Evolutionary conservation across 2,888 invertebrate species (phyloP), one percentile per base, ranked within the genome.

Genomic region (Dicranocentrus wangi): DNA sequence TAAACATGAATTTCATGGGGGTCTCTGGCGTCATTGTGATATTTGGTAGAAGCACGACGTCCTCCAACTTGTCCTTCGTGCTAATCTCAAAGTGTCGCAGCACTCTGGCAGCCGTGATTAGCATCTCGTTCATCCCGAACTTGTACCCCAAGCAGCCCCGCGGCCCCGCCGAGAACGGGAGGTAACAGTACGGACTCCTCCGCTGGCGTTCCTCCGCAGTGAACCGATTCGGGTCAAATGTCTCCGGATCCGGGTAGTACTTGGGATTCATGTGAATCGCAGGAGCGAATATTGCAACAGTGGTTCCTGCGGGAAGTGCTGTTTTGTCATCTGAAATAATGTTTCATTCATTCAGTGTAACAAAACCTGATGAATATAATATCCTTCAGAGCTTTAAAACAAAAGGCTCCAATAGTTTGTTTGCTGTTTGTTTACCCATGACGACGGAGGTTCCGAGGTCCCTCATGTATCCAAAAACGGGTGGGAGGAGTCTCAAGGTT

Each of bases 171-270:
- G 43, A 43, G n/a, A 43, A 43, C 15, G 43, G 43, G 2, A 43
- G 13, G 43, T n/a, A 43, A n/a, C 2, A 1, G 43, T 43, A 3
- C n/a, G 43, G 43, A 43, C n/a, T 13, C n/a, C 43, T 43, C 19
- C 27, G 17, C 43, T 39, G 39, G 5, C 7, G 43, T 17, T 68
- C 43, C 32, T 76, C 76, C 21, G 68, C 58, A 27, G 68, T 58
- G 15, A 13, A 43, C 10, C 43, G 13, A 2, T 43, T n/a, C 2
- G 43, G 43, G 2, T n/a, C 2, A n/a, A 43, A 43, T 43, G 13
- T 1, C 2, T 43, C 10, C 13, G 43, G 43, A 2, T 43, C 10
- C n/a, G 43, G 43, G 8, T 3, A 43, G n/a, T 43, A 43, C 43
- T 43, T 43, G 13, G 43, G 43, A 43, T 43, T 43, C n/a, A n/a